Conservation (phyloP, 2,113 vertebrate species). For the Carlito syrichta region DNA sequence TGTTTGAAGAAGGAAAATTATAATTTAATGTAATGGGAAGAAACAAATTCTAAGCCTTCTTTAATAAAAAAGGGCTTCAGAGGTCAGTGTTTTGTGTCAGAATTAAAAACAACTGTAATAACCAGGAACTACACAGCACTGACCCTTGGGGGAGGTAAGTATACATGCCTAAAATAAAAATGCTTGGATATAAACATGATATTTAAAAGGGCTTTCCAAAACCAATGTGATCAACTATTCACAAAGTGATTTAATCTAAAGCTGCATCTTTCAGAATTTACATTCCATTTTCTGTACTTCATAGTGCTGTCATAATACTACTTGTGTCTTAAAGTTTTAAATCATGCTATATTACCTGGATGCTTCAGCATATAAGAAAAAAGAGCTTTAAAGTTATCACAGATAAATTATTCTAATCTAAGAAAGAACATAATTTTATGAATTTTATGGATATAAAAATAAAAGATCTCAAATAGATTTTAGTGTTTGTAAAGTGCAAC, state of each 20-base stretch:
- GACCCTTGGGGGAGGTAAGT: conserved; percentile 21
- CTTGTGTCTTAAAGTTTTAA: neutral
- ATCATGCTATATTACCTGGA: neutral
- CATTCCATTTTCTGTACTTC: neutral
- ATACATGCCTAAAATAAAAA: conserved; percentile 44
- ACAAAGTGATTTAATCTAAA: neutral
- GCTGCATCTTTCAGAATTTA: neutral
- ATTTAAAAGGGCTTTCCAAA: conserved; percentile 39
- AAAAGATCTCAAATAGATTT: neutral
- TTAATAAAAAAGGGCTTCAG: conserved; percentile 56
- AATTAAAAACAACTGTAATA: conserved; percentile 70
- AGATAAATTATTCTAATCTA: neutral
- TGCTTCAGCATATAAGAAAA: neutral
- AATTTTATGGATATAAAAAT: neutral
- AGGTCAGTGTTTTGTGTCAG: conserved; percentile 54
- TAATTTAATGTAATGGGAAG: conserved; percentile 55
- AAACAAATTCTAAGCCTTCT: conserved; percentile 37
- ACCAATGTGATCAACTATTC: neutral
- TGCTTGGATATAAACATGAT: conserved; percentile 37
- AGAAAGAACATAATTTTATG: neutral
- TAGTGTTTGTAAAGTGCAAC: neutral
- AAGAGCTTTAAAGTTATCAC: neutral
- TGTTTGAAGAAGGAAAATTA: conserved; percentile 51
- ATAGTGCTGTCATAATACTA: neutral
- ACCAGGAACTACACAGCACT: conserved; percentile 48